A percentile compares a stretch with the other conserved stretches of the same genome.
Conservation (phyloP, 2,888 invertebrate species). For the Cyclophora punctaria region DNA sequence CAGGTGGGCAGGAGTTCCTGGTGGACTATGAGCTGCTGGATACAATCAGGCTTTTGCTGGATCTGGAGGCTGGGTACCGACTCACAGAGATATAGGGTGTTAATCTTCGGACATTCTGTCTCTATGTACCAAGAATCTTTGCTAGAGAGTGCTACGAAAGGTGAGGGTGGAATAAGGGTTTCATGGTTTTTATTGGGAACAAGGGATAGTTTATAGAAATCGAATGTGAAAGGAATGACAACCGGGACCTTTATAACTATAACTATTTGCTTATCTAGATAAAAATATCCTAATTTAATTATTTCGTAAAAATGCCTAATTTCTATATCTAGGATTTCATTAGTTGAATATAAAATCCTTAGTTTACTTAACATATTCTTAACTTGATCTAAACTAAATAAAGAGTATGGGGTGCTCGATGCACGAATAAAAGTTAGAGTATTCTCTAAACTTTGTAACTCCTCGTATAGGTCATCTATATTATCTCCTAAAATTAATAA, state of each 20-base stretch:
- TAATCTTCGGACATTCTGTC: constrained; percentile 15
- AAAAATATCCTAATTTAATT: constrained; percentile 2
- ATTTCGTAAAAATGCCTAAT: constrained; percentile 1
- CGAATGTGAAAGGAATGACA: neutral
- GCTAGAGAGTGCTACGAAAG: constrained; percentile 10
- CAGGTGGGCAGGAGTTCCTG: constrained; percentile 1
- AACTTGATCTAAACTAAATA: constrained; percentile 7
- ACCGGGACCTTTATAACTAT: constrained; percentile 10
- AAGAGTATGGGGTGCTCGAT: no score
- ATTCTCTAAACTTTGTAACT: constrained; percentile 8
- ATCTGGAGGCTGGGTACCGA: constrained; percentile 4
- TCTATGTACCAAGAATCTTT: constrained; percentile 13
- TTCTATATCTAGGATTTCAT: constrained; percentile 2
- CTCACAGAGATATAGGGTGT: constrained; percentile 12
- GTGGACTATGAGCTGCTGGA: constrained; percentile 6
- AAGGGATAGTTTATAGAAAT: constrained; percentile 6
- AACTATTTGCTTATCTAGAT: constrained; percentile 4
- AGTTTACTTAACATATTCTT: constrained; percentile 8
- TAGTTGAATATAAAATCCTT: constrained; percentile 2
- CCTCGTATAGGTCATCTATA: no score
- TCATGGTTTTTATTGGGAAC: constrained; percentile 10
- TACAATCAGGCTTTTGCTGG: constrained; percentile 4
- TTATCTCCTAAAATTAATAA: no score
- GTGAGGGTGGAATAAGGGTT: constrained; percentile 8
- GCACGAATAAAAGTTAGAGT: constrained; percentile 1